phyloP scores from a whole-genome alignment of 2,113 vertebrate species.

The Ellobius talpinus region DNA sequence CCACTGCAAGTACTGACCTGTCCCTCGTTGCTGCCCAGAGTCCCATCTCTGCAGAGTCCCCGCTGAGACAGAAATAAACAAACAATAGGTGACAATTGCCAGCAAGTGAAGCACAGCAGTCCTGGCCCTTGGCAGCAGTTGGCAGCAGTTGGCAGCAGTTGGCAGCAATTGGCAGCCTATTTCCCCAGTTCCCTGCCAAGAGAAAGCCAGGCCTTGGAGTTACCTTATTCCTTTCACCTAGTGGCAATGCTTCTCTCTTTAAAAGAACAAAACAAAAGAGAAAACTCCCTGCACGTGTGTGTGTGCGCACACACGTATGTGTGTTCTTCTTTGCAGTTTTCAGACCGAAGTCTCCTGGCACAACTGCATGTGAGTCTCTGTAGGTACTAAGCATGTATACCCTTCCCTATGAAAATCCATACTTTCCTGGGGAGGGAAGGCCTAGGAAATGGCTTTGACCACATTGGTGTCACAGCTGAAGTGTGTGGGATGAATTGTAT shows the following conservation, averaged over 20 bases:
- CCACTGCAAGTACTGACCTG: not conserved
- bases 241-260: slow-evolving; percentile 15
- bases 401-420: not conserved
- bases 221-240: slow-evolving; percentile 74
- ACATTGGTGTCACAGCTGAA: not conserved
- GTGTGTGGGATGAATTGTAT: not conserved
- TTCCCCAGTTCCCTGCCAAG: slow-evolving; percentile 72
- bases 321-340: slow-evolving; percentile 15
- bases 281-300: not conserved
- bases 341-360: not conserved
- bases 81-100: slow-evolving; percentile 75
- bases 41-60: slow-evolving; percentile 57
- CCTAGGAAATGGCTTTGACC: not conserved
- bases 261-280: not conserved
- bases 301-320: not conserved
- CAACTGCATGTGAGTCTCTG: not conserved
- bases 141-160: slow-evolving; percentile 53
- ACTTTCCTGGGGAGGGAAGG: not conserved
- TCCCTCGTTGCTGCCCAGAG: slow-evolving; percentile 25
- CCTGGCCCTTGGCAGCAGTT: slow-evolving; percentile 56
- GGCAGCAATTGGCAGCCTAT: slow-evolving; percentile 72
- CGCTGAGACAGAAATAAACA: slow-evolving; percentile 69
- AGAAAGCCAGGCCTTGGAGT: slow-evolving; percentile 67
- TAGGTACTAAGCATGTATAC: not conserved
- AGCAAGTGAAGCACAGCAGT: slow-evolving; percentile 74